These are phyloP conservation scores for Polyommatus iphigenia DNA, from an alignment of 2,888 invertebrate genomes.

Conservation along the genomic window DNA sequence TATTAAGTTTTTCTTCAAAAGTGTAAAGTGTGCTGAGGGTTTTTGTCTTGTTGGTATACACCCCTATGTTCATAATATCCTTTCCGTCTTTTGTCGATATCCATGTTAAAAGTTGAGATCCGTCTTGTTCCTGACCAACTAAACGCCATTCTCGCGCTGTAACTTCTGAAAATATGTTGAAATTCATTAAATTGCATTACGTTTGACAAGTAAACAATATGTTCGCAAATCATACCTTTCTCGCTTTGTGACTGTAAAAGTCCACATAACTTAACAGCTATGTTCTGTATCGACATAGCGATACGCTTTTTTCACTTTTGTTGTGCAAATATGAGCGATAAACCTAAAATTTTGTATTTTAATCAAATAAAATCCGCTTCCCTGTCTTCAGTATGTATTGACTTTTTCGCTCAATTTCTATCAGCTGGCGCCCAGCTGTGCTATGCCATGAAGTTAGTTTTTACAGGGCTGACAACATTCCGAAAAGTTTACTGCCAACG, in stretches of 20 bases:
- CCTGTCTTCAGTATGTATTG: conserved; percentile 52
- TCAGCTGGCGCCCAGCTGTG: conserved; percentile 79
- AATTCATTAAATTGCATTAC: background rate
- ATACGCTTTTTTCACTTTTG: conserved; percentile 48
- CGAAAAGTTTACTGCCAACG: conserved; percentile 46
- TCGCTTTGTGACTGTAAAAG: conserved; percentile 72
- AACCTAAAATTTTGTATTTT: background rate
- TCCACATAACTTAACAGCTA: conserved; percentile 81
- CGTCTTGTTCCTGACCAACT: conserved; percentile 90
- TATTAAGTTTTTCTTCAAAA: conserved; percentile 82
- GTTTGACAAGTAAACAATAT: conserved; percentile 5
- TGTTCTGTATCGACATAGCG: conserved; percentile 72
- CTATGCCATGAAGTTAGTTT: conserved; percentile 56
- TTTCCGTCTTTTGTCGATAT: conserved; percentile 55
- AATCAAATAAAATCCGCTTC: background rate
- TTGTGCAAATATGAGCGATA: conserved; percentile 45
- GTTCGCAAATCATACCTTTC: conserved; percentile 59
- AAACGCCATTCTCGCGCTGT: conserved; percentile 89
- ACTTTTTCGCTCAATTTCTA: conserved; percentile 71
- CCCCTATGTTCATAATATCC: conserved; percentile 76
- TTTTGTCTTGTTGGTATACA: conserved; percentile 82
- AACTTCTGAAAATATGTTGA: conserved; percentile 64
- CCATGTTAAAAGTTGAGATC: conserved; percentile 87
- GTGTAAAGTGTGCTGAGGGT: conserved; percentile 81
- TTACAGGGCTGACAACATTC: conserved; percentile 53